Percentiles rank a stretch among this genome's conserved stretches.
phyloP scores from a whole-genome alignment of 1,140 invertebrate species.

The Helicoverpa armigera region DNA sequence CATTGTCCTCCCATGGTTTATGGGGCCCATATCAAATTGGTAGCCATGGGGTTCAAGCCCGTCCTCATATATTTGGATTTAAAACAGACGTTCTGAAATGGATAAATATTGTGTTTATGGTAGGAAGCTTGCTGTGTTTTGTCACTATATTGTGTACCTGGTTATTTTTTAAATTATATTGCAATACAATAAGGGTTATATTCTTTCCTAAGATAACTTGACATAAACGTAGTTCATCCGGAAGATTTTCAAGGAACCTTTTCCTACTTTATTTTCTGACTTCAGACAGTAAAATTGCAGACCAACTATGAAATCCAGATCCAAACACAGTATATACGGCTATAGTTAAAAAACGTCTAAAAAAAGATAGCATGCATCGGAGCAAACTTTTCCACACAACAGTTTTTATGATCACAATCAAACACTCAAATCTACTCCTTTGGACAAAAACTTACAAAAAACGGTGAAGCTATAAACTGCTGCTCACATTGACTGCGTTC shows the following conservation, averaged over 20 bases:
- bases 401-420: neutral
- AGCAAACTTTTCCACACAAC: neutral
- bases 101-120: constrained; percentile 24
- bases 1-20: constrained; percentile 33
- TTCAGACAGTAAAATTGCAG: too few relatives aligned
- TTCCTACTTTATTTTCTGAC: too few relatives aligned
- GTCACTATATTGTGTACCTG: too few relatives aligned
- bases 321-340: too few relatives aligned
- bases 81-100: neutral
- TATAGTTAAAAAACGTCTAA: too few relatives aligned
- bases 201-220: too few relatives aligned
- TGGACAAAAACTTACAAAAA: constrained; percentile 17
- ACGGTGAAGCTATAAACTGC: neutral
- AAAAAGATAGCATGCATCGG: neutral
- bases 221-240: too few relatives aligned
- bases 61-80: constrained; percentile 21
- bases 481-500: constrained; percentile 43
- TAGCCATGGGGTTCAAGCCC: constrained; percentile 19
- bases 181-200: too few relatives aligned
- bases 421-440: neutral
- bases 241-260: too few relatives aligned
- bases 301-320: too few relatives aligned
- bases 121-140: neutral
- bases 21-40: constrained; percentile 37
- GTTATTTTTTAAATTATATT: too few relatives aligned